phyloP scores from a whole-genome alignment of 2,888 invertebrate genomes.

The Biston betularia region DNA sequence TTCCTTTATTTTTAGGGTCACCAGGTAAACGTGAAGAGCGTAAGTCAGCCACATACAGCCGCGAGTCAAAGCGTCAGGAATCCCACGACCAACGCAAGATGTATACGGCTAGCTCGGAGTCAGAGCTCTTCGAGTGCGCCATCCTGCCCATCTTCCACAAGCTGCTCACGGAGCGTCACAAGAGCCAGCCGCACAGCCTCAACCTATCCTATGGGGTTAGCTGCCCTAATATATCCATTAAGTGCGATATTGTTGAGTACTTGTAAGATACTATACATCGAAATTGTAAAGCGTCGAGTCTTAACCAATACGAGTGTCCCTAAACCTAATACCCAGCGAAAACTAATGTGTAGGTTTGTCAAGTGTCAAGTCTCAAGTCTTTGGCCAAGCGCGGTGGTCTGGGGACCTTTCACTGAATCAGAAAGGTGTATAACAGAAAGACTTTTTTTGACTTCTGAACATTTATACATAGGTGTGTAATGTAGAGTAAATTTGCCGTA shows the following conservation, averaged over 20 bases:
- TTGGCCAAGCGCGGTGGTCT: no score
- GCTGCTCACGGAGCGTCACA: constrained; percentile 93
- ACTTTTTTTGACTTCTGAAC: no score
- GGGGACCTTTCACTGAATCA: no score
- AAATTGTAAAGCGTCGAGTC: no score
- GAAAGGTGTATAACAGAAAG: no score
- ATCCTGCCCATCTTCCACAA: constrained; percentile 97
- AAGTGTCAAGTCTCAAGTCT: no score
- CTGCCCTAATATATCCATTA: constrained; percentile 97
- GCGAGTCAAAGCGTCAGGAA: constrained; percentile 77
- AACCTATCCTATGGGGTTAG: constrained; percentile 93
- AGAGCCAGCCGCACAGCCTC: constrained; percentile 88
- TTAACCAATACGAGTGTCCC: no score
- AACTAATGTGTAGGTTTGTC: no score
- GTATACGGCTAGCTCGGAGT: constrained; percentile 93
- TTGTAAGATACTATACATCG: constrained; percentile 83
- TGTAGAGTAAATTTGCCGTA: no score
- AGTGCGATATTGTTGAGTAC: constrained; percentile 98
- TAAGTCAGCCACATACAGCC: constrained; percentile 81
- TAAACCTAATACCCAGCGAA: no score
- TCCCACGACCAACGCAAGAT: constrained; percentile 82
- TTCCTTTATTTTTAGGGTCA: constrained; percentile 65
- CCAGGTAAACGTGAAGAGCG: constrained; percentile 77
- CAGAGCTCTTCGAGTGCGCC: constrained; percentile 93
- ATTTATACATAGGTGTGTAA: no score